phyloP scores from a whole-genome alignment of 2,113 vertebrate species.

The Colaptes auratus region DNA sequence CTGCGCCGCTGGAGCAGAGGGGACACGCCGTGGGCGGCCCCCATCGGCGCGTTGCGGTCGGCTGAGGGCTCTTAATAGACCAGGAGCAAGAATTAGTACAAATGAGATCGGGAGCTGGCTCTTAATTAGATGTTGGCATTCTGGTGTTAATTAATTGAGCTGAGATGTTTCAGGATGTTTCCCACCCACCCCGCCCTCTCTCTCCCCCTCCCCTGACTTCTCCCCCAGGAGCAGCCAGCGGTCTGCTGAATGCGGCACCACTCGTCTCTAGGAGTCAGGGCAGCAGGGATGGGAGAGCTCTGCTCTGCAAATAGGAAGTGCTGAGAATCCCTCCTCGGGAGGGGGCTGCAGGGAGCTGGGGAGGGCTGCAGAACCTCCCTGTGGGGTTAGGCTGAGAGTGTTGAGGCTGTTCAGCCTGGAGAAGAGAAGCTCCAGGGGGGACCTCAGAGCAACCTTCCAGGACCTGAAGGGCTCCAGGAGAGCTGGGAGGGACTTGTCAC shows the following conservation, averaged over 20 bases:
- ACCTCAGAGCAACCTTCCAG: no score
- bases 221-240: not conserved
- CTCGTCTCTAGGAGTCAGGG: no score
- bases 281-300: not conserved
- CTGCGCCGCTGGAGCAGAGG: accelerated
- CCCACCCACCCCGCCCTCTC: not conserved
- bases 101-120: not conserved
- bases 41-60: accelerated
- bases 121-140: not conserved
- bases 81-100: accelerated
- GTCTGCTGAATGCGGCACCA: not conserved
- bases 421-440: no score
- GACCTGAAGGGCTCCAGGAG: no score
- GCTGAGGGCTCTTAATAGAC: not conserved
- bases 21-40: accelerated
- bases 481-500: no score
- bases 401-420: no score
- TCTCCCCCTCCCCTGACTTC: not conserved
- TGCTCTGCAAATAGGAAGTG: not conserved
- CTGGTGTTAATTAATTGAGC: not conserved
- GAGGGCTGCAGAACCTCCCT: no score
- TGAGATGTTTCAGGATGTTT: not conserved
- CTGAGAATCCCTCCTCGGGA: no score
- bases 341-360: no score
- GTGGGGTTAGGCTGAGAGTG: no score